These are phyloP conservation scores for Lasioglossum albipes DNA, from an alignment of 1,140 invertebrate species.

Conservation along the genomic window DNA sequence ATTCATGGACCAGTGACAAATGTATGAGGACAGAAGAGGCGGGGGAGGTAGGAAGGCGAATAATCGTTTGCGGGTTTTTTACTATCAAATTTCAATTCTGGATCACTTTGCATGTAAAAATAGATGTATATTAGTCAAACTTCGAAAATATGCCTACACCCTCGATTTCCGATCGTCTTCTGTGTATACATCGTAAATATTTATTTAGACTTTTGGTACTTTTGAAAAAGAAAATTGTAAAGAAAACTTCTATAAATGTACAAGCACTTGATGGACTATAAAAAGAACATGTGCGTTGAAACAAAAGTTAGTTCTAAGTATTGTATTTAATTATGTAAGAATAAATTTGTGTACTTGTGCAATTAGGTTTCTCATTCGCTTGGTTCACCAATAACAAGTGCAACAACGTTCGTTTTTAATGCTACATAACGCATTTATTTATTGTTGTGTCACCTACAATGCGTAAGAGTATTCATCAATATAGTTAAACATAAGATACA, in stretches of 20 bases:
- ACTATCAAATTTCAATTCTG: not conserved
- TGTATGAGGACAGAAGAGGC: not conserved
- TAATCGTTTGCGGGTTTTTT: not conserved
- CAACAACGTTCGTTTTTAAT: not conserved
- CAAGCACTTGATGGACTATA: conserved; percentile 7
- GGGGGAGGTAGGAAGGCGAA: too few relatives aligned
- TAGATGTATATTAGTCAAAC: not conserved
- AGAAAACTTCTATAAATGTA: not conserved
- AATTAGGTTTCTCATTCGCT: not conserved
- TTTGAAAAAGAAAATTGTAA: not conserved
- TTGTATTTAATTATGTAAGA: conserved; percentile 34
- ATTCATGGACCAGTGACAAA: conserved; percentile 13
- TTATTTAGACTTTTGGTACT: conserved; percentile 20
- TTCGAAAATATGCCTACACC: not conserved
- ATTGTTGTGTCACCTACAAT: not conserved
- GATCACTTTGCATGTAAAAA: not conserved
- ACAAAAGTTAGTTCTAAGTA: conserved; percentile 16
- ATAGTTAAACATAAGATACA: not conserved
- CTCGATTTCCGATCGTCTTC: not conserved
- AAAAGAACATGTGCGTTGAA: not conserved
- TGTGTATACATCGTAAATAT: not conserved
- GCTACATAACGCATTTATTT: not conserved
- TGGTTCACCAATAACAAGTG: not conserved
- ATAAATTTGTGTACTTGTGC: conserved; percentile 34
- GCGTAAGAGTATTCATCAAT: not conserved